Evolutionary conservation across 1,140 invertebrate genomes (phyloP).

Genomic region (Chironomus striatipennis): DNA sequence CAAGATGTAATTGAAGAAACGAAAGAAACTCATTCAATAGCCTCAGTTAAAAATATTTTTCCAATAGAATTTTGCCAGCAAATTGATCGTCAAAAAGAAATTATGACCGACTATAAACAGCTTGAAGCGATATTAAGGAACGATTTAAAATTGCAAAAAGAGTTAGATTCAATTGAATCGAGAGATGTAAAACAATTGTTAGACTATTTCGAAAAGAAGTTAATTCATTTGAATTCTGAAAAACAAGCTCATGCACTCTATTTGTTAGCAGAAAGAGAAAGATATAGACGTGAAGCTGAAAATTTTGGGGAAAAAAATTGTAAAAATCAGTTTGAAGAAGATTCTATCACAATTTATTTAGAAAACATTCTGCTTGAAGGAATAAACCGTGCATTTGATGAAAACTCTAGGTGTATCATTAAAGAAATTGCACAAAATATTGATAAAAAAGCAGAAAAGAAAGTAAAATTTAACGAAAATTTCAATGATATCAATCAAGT

Average conservation of each 20-base stretch:
- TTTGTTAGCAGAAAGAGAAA: conserved; percentile 54
- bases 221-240: conserved; percentile 57
- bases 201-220: conserved; percentile 59
- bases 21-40: conserved; percentile 44
- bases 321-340: conserved; percentile 50
- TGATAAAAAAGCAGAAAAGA: conserved; percentile 46
- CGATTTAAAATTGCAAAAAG: conserved; percentile 6
- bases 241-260: conserved; percentile 56
- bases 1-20: conserved; percentile 52
- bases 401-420: conserved; percentile 47
- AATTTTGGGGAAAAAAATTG: conserved; percentile 56
- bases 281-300: conserved; percentile 53
- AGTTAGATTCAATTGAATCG: conserved; percentile 43
- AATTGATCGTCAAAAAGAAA: conserved; percentile 1
- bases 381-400: conserved; percentile 48
- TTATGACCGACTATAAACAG: conserved; percentile 29
- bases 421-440: conserved; percentile 47
- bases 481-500: conserved; percentile 5
- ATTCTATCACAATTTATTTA: conserved; percentile 52
- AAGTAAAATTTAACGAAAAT: not conserved
- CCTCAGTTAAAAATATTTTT: conserved; percentile 33
- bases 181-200: conserved; percentile 47
- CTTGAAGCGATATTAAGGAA: conserved; percentile 38
- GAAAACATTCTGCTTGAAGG: conserved; percentile 53
- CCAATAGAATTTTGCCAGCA: conserved; percentile 16